These are phyloP conservation scores for Sipha flava DNA, from an alignment of 1,140 invertebrate species.

Conservation along the genomic window DNA sequence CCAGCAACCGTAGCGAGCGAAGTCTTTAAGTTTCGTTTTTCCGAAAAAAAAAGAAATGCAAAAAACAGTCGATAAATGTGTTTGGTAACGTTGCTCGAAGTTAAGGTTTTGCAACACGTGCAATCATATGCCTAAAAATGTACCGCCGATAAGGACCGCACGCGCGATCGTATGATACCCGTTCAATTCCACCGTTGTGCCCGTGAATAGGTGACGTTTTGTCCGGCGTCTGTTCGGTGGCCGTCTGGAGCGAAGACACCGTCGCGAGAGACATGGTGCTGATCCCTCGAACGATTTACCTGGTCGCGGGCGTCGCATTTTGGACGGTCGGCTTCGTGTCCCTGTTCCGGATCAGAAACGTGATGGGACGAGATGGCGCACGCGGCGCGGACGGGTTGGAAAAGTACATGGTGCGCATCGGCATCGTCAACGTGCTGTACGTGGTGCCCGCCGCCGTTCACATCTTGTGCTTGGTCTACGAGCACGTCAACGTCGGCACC, in stretches of 20 bases:
- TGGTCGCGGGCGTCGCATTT: slow-evolving; percentile 87
- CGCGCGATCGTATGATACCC: too few species aligned
- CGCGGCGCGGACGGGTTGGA: slow-evolving; percentile 89
- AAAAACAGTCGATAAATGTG: too few species aligned
- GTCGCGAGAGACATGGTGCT: slow-evolving; percentile 81
- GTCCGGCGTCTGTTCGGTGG: slow-evolving; percentile 93
- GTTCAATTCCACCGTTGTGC: too few species aligned
- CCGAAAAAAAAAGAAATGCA: too few species aligned
- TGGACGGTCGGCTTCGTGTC: slow-evolving; percentile 91
- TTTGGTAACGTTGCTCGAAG: too few species aligned
- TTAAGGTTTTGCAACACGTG: too few species aligned
- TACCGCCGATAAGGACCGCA: too few species aligned
- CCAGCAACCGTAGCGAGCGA: too few species aligned
- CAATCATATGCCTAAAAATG: too few species aligned
- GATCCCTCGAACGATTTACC: slow-evolving; percentile 81
- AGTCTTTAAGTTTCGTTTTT: too few species aligned
- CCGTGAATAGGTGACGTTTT: slow-evolving; percentile 91
- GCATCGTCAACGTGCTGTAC: slow-evolving; percentile 91
- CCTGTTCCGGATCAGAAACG: slow-evolving; percentile 86
- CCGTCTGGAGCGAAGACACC: slow-evolving; percentile 75
- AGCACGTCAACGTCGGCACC: slow-evolving; percentile 78
- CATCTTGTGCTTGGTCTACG: slow-evolving; percentile 89
- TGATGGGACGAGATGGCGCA: slow-evolving; percentile 89
- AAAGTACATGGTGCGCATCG: slow-evolving; percentile 95
- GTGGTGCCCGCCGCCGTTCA: slow-evolving; percentile 89